Conservation (phyloP, 1,140 invertebrate genomes). For the Anoplolepis gracilipes region DNA sequence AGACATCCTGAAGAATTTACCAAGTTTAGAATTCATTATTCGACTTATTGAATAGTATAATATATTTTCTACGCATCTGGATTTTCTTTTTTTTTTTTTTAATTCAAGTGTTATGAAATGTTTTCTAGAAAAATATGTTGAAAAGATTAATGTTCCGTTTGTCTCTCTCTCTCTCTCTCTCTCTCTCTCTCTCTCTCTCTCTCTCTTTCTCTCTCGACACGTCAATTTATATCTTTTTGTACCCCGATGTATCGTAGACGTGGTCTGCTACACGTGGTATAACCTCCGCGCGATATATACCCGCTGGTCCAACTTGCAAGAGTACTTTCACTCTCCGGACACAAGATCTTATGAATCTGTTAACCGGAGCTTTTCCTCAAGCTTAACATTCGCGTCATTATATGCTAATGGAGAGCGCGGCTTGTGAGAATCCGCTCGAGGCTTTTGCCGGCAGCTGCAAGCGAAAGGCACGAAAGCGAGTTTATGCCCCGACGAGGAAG, state of each 20-base stretch:
- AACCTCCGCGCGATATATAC: slow-evolving; percentile 27
- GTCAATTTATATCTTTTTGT: too few relatives aligned
- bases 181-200: too few relatives aligned
- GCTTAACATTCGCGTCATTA: slow-evolving; percentile 54
- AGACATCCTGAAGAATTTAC: background rate
- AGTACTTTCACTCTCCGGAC: slow-evolving; percentile 68
- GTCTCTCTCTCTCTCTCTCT: too few relatives aligned
- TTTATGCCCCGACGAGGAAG: slow-evolving; percentile 28
- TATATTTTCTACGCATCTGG: background rate
- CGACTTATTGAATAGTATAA: background rate
- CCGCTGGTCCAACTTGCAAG: background rate
- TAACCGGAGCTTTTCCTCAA: slow-evolving; percentile 62
- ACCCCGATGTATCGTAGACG: background rate
- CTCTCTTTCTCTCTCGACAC: too few relatives aligned
- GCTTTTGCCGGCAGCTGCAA: slow-evolving; percentile 26
- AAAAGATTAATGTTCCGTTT: too few relatives aligned
- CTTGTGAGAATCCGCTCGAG: slow-evolving; percentile 24
- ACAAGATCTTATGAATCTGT: slow-evolving; percentile 6
- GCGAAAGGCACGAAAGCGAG: slow-evolving; percentile 55
- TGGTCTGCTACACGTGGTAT: background rate
- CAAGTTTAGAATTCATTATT: background rate
- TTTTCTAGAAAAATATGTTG: too few relatives aligned
- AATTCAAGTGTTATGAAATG: too few relatives aligned
- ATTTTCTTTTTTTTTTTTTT: too few relatives aligned
- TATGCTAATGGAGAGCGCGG: slow-evolving; percentile 54